Percentiles rank a stretch among this genome's conserved stretches.
Evolutionary conservation across 2,888 invertebrate species (phyloP).

Genomic region (Rhyacophila evoluta): DNA sequence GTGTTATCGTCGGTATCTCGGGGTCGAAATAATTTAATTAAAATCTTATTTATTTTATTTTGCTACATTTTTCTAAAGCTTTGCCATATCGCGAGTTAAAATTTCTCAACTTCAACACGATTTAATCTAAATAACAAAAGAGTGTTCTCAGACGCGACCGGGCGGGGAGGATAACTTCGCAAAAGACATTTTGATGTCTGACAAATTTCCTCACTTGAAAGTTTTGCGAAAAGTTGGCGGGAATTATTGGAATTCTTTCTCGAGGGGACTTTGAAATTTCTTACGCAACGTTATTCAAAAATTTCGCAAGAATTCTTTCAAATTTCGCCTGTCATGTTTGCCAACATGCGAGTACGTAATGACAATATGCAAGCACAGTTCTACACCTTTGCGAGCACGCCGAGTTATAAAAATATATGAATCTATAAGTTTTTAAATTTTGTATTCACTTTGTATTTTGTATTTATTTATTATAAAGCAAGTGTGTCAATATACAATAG

Average conservation of each 20-base stretch:
- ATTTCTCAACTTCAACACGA: neutral
- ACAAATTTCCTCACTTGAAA: constrained; percentile 13
- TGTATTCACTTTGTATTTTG: too few relatives aligned
- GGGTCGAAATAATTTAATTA: too few relatives aligned
- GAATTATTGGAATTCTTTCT: constrained; percentile 12
- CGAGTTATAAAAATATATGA: too few relatives aligned
- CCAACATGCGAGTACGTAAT: neutral
- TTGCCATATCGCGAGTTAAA: too few relatives aligned
- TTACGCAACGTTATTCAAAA: neutral
- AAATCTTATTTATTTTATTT: too few relatives aligned
- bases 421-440: too few relatives aligned
- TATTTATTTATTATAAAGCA: too few relatives aligned
- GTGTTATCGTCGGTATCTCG: too few relatives aligned
- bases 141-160: neutral
- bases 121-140: neutral
- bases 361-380: neutral
- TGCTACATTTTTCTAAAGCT: too few relatives aligned
- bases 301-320: neutral
- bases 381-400: too few relatives aligned
- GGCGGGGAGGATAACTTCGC: neutral
- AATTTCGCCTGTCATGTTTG: neutral
- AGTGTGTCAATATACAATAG: too few relatives aligned
- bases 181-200: constrained; percentile 14
- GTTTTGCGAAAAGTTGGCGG: neutral
- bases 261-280: neutral